phyloP scores from a whole-genome alignment of 2,888 invertebrate genomes.

The Perizoma affinitatum region DNA sequence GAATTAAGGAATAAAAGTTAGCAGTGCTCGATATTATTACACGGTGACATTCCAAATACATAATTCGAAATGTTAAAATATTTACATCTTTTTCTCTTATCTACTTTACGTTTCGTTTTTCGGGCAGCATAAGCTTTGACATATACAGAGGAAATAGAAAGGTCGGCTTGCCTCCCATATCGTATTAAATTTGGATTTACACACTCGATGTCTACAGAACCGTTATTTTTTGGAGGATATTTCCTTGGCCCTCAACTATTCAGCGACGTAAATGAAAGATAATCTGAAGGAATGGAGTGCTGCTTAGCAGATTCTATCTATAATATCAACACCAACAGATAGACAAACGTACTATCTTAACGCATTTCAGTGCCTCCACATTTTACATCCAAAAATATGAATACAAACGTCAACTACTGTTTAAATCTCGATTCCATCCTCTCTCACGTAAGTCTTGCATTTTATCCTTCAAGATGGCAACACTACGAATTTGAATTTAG shows the following conservation, averaged over 20 bases:
- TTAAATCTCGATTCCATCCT: conserved; percentile 22
- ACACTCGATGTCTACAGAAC: background rate
- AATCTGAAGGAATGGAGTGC: background rate
- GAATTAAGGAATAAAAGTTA: conserved; percentile 65
- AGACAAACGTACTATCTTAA: conserved; percentile 21
- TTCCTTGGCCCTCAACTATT: too few species aligned
- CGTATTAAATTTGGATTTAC: background rate
- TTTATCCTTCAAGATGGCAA: conserved; percentile 31
- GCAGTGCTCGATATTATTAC: conserved; percentile 68
- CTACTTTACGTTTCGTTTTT: conserved; percentile 18
- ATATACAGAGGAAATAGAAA: background rate
- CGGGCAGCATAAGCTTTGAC: background rate
- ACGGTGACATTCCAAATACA: conserved; percentile 73
- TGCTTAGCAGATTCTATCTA: background rate
- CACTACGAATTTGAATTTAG: conserved; percentile 23
- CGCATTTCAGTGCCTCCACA: conserved; percentile 32
- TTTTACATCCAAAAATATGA: conserved; percentile 37
- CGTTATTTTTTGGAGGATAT: too few species aligned
- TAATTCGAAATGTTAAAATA: conserved; percentile 76
- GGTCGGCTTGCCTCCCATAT: background rate
- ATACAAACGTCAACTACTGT: conserved; percentile 41
- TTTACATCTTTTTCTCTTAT: conserved; percentile 59
- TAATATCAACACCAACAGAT: conserved; percentile 13
- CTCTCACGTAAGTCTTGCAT: conserved; percentile 8
- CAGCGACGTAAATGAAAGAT: too few species aligned